Conservation (phyloP, 53 echinoderm and acorn worm species). For the Crossaster papposus region DNA sequence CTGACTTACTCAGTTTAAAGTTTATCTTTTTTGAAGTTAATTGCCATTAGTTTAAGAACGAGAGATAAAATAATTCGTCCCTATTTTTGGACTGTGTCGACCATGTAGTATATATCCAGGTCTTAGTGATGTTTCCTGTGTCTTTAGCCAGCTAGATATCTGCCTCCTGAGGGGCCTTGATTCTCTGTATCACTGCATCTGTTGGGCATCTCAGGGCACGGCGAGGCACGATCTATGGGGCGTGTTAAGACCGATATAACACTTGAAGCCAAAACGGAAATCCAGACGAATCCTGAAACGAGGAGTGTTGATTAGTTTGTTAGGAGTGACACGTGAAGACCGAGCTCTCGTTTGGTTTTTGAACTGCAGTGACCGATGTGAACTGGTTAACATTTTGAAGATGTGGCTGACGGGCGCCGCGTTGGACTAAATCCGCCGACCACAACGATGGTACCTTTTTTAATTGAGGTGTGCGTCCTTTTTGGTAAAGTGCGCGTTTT, state of each 20-base stretch:
- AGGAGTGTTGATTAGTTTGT: neutral
- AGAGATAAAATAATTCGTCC: no score
- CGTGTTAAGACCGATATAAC: neutral
- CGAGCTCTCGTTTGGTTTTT: neutral
- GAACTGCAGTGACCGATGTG: neutral
- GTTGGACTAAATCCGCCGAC: neutral
- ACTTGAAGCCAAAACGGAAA: neutral
- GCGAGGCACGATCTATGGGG: neutral
- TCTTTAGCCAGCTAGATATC: neutral
- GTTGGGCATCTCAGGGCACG: neutral
- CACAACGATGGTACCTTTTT: neutral
- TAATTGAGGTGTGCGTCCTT: no score
- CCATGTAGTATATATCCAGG: neutral
- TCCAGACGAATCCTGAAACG: conserved; percentile 1
- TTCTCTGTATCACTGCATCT: neutral
- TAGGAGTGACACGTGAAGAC: neutral
- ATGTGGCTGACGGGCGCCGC: no score
- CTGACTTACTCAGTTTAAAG: no score
- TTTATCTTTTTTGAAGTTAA: no score
- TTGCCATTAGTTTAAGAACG: no score
- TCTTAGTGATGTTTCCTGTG: conserved; percentile 31
- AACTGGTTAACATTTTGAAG: neutral
- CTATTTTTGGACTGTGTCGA: neutral
- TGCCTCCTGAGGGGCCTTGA: neutral
- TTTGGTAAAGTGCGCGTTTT: no score